A percentile compares a stretch with the other conserved stretches of the same genome.
phyloP scores from a whole-genome alignment of 2,888 invertebrate genomes.

The Villa cingulata region DNA sequence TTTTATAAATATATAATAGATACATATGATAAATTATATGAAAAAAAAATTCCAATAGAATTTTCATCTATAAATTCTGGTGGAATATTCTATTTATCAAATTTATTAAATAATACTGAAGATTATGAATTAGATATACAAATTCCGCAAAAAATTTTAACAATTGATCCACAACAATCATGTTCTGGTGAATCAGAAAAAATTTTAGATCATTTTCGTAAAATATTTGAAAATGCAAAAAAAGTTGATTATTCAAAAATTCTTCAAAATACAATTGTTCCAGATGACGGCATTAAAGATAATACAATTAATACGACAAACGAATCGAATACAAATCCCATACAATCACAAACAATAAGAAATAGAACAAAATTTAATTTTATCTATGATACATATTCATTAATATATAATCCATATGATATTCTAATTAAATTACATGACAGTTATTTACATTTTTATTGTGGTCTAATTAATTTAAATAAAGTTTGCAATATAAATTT shows the following conservation, averaged over 20 bases:
- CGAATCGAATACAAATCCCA: conserved; percentile 14
- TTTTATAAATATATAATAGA: conserved; percentile 9
- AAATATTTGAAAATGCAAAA: conserved; percentile 30
- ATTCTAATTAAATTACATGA: conserved; percentile 26
- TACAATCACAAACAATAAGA: neutral
- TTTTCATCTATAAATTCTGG: conserved; percentile 37
- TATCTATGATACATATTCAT: conserved; percentile 27
- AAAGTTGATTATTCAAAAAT: conserved; percentile 30
- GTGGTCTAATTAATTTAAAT: conserved; percentile 25
- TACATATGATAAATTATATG: neutral
- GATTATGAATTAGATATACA: conserved; percentile 19
- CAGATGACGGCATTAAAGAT: neutral
- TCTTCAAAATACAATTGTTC: conserved; percentile 21
- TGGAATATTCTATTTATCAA: conserved; percentile 38
- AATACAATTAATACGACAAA: no score
- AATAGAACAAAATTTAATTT: conserved; percentile 28
- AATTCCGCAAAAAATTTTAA: conserved; percentile 29
- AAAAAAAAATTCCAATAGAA: conserved; percentile 19
- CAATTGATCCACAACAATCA: conserved; percentile 27
- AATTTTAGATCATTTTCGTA: conserved; percentile 30
- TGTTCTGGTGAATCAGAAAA: conserved; percentile 24
- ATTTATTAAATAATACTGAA: conserved; percentile 34
- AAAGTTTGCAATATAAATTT: conserved; percentile 23
- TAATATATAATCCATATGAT: conserved; percentile 28
- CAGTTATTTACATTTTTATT: conserved; percentile 31